These are phyloP conservation scores for Drosophila neotestacea DNA, from an alignment of 2,888 invertebrate species.

Conservation along the genomic window DNA sequence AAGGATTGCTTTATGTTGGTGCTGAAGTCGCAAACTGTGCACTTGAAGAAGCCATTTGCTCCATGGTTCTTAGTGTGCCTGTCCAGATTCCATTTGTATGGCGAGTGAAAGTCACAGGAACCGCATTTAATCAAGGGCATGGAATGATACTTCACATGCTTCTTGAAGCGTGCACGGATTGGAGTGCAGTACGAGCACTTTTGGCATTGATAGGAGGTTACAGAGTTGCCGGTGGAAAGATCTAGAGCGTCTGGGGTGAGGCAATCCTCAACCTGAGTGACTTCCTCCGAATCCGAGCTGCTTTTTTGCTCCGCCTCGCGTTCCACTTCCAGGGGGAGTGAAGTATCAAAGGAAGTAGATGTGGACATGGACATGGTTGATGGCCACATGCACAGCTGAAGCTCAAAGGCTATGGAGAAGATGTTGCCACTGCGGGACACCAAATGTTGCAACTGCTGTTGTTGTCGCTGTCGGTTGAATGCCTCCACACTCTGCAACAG, in stretches of 20 bases:
- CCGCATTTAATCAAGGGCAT: constrained; percentile 97
- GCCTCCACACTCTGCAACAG: constrained; percentile 67
- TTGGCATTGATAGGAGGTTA: constrained; percentile 90
- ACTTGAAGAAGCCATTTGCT: constrained; percentile 92
- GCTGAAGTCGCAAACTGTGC: constrained; percentile 94
- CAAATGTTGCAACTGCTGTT: constrained; percentile 65
- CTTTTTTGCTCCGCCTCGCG: constrained; percentile 63
- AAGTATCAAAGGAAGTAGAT: background rate
- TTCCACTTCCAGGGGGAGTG: background rate
- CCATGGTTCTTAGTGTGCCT: constrained; percentile 96
- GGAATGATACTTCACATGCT: constrained; percentile 96
- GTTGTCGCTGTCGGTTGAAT: constrained; percentile 75
- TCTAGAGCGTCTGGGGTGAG: constrained; percentile 38
- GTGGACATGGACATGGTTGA: constrained; percentile 18
- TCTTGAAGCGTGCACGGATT: constrained; percentile 94
- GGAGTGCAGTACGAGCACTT: constrained; percentile 96
- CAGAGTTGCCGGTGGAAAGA: constrained; percentile 9
- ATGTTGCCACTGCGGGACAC: constrained; percentile 53
- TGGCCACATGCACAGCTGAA: constrained; percentile 65
- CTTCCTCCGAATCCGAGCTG: constrained; percentile 50
- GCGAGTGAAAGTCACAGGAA: constrained; percentile 96
- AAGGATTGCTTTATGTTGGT: constrained; percentile 96
- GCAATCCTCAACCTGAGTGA: constrained; percentile 18
- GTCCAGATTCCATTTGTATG: constrained; percentile 96
- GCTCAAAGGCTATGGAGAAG: constrained; percentile 81